A percentile compares a stretch with the other conserved stretches of the same genome.
phyloP scores from a whole-genome alignment of 1,140 invertebrate species.

The Lepidotrigona ventralis region DNA sequence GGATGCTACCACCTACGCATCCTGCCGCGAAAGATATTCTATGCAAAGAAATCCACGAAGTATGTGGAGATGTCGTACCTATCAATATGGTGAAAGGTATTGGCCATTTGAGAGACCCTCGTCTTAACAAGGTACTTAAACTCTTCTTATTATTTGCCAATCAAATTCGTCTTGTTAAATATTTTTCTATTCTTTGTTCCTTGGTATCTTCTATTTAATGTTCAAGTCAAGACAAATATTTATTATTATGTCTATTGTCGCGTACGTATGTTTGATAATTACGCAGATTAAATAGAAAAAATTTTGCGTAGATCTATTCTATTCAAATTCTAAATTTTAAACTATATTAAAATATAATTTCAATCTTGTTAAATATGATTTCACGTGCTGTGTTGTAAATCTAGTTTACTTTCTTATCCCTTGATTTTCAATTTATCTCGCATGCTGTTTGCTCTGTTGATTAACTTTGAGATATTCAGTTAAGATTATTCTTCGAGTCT shows the following conservation, averaged over 20 bases:
- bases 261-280: too few species aligned
- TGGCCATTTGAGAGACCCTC: conserved; percentile 83
- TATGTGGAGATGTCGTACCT: conserved; percentile 82
- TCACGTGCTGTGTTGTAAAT: too few species aligned
- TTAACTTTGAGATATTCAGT: not conserved
- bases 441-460: not conserved
- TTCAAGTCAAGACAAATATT: too few species aligned
- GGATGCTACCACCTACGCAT: conserved; percentile 67
- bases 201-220: too few species aligned
- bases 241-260: too few species aligned
- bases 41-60: conserved; percentile 80
- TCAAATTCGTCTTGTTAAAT: not conserved
- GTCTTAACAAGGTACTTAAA: conserved; percentile 84
- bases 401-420: not conserved
- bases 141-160: not conserved
- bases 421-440: not conserved
- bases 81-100: conserved; percentile 84
- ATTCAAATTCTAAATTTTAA: not conserved
- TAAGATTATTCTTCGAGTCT: not conserved
- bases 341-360: not conserved
- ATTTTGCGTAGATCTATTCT: too few species aligned
- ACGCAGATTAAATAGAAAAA: too few species aligned
- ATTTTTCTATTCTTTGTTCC: not conserved
- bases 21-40: conserved; percentile 68
- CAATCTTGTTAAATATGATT: not conserved